phyloP scores from a whole-genome alignment of 2,888 invertebrate genomes.

The Philereme vetulata region DNA sequence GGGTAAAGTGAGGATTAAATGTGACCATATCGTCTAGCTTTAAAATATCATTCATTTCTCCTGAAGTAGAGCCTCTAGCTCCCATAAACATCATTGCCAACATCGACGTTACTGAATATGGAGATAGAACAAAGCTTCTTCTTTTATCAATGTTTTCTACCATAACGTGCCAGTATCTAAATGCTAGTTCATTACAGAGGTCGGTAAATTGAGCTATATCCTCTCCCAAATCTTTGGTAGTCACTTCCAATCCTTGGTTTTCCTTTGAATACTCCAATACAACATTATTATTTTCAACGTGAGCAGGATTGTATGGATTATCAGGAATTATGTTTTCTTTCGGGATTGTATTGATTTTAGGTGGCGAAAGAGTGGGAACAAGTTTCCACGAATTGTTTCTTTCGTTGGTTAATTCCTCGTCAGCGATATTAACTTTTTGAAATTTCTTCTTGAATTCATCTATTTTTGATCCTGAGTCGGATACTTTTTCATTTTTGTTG shows the following conservation, averaged over 20 bases:
- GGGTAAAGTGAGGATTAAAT: conserved; percentile 94
- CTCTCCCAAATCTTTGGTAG: conserved; percentile 87
- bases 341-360: conserved; percentile 65
- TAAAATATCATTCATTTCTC: conserved; percentile 94
- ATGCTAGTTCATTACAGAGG: conserved; percentile 93
- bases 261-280: conserved; percentile 70
- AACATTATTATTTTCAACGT: conserved; percentile 63
- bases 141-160: conserved; percentile 88
- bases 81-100: conserved; percentile 96
- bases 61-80: conserved; percentile 93
- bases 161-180: conserved; percentile 91
- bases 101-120: conserved; percentile 93
- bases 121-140: conserved; percentile 91
- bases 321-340: conserved; percentile 70
- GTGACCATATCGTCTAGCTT: conserved; percentile 94
- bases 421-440: conserved; percentile 76
- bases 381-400: conserved; percentile 83
- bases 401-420: conserved; percentile 68
- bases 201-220: conserved; percentile 91
- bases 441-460: conserved; percentile 79
- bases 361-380: conserved; percentile 82
- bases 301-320: conserved; percentile 50
- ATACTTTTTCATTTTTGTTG: conserved; percentile 47
- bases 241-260: conserved; percentile 90
- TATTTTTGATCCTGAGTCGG: conserved; percentile 61